phyloP scores from a whole-genome alignment of 2,888 invertebrate species.

The Limulus polyphemus region DNA sequence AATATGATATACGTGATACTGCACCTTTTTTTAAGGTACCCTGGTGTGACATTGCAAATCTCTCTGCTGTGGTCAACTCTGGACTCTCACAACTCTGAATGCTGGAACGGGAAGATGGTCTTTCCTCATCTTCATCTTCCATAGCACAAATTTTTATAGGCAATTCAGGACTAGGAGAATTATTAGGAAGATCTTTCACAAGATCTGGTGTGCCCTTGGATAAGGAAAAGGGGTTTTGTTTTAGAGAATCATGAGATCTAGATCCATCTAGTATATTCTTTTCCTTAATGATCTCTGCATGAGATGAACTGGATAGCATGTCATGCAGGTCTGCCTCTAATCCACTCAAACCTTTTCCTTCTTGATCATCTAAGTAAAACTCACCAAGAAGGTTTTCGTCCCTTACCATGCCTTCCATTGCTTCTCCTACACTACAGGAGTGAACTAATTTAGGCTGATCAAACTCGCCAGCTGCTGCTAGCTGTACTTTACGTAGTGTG shows the following conservation, averaged over 20 bases:
- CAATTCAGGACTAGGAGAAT: conserved; percentile 30
- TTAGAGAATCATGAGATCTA: conserved; percentile 10
- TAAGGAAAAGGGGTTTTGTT: conserved; percentile 18
- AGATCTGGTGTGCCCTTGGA: conserved; percentile 56
- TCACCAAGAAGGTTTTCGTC: conserved; percentile 12
- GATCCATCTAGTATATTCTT: conserved; percentile 24
- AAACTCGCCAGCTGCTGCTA: background rate
- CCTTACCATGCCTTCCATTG: conserved; percentile 23
- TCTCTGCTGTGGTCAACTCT: conserved; percentile 54
- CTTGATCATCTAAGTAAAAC: background rate
- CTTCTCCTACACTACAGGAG: background rate
- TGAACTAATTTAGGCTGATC: background rate
- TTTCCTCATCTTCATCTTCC: too few relatives aligned
- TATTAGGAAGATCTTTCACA: conserved; percentile 63
- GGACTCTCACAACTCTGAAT: conserved; percentile 16
- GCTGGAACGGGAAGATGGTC: too few relatives aligned
- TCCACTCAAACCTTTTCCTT: conserved; percentile 12
- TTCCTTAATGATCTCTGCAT: conserved; percentile 35
- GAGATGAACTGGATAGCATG: conserved; percentile 31
- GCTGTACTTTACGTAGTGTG: background rate
- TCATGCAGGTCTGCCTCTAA: conserved; percentile 33
- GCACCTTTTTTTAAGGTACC: conserved; percentile 55
- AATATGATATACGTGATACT: conserved; percentile 15
- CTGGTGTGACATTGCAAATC: conserved; percentile 65
- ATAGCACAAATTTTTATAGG: conserved; percentile 4